Base-by-base conservation (phyloP, 2,113 vertebrate genomes). In the Gracilinanus agilis region DNA sequence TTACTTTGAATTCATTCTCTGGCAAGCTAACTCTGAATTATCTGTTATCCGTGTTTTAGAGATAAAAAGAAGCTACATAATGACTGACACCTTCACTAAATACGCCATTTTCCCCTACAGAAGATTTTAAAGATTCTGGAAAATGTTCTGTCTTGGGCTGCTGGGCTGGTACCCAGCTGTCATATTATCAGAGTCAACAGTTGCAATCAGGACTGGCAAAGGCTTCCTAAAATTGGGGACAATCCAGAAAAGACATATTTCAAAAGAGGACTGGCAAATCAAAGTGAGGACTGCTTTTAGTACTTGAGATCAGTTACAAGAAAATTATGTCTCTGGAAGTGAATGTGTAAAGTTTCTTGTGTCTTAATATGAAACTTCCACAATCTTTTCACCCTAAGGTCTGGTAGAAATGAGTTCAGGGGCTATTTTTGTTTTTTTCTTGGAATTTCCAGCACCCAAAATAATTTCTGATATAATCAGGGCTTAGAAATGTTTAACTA, bases 1-100 rank as follows among this genome's bases (percentile, higher is more conserved):
- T 83, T 93, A 88, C 89, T 97, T n/a, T 67, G 90, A 53, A 55
- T 56, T 29, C 44, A 94, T 44, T 34, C 27, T 53, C 93, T 75
- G 88, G 55, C 40, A 2, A 89, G 67, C 23, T 54, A 95, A 13
- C 40, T 27, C 88, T 88, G 55, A 83, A 90, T 67, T 55, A 90
- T 6, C 44, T 16, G 83, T 24, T 44, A 89, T 6, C 23, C 13
- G 13, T 55, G 4, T 27, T 53, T 44, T 44, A 25, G 9, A 83
- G 16, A 83, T 21, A 83, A 83, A 40, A 16, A 1, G 34, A 83
- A 83, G 54, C 29, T 24, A 9, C 3, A 61, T 90, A 34, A 24
- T 56, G 49, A 56, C 10, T 88, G 90, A 12, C 53, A 67, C n/a
- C 49, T 40, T 19, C 27, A 54, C 11, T 88, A 90, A 53, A 9